Evolutionary conservation across 2,888 invertebrate species (phyloP), one percentile per base, ranked within the genome.

Genomic region (Thecocarcelia acutangulata): DNA sequence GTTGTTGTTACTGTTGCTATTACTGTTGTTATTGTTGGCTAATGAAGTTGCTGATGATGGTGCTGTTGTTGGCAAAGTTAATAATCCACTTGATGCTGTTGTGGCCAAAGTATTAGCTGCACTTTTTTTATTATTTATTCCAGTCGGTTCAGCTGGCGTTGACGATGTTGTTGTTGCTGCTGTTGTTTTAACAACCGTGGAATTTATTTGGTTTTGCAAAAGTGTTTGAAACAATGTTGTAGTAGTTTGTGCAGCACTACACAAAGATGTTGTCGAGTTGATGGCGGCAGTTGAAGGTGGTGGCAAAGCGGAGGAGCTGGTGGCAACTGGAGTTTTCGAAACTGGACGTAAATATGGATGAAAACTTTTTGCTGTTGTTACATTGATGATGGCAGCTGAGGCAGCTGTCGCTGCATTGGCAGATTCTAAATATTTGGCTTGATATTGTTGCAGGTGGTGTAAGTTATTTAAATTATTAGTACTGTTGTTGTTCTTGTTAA

Each of bases 181-280:
- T 64, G 80, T 81, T 79, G 84, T 77, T 84, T 86, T 81, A 80
- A 85, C 83, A 85, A 85, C 83, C 85, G 85, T 87, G 86, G 89
- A 88, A 88, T 89, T 88, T 86, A 88, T 87, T 86, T 88, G 88
- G 87, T 86, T 87, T 84, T 86, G 87, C 85, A 88, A 86, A 85
- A 87, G 86, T 87, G 88, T 87, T 86, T 86, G 87, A 82, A 88
- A 86, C 85, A 88, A 87, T 87, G 89, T 84, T 84, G 88, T 84
- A 83, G 87, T 83, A 85, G 86, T 81, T 84, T 80, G 79, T 70
- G 84, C 79, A 81, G 80, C 11, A 37, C 58, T 21, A 33, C 33
- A 54, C 58, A 69, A n/a, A 19, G 58, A 24, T 19, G 52, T 3
- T 13, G 5, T 13, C 21, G 64, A 48, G n/a, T 48, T 64, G 5